These are phyloP conservation scores for Eumerus sabulonum DNA, from an alignment of 2,888 invertebrate species.

Conservation along the genomic window DNA sequence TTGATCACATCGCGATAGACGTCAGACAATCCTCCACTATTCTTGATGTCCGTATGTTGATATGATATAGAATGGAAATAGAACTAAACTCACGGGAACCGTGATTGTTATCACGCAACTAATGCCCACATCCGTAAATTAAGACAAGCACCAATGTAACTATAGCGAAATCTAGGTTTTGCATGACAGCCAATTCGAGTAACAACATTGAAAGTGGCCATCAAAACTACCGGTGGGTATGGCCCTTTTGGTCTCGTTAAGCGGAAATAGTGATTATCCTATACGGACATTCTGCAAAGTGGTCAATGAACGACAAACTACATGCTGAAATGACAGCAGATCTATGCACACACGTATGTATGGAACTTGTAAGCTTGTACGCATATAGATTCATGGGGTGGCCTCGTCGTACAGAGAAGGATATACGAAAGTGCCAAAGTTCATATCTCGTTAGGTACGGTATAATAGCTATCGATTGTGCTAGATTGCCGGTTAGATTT, in stretches of 20 bases:
- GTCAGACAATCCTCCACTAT: too few species aligned
- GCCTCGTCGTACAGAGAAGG: too few species aligned
- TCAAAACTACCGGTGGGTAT: too few species aligned
- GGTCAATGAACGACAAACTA: conserved; percentile 26
- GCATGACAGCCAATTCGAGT: conserved; percentile 20
- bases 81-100: conserved; percentile 4
- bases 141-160: neutral
- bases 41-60: too few species aligned
- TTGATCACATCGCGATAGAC: too few species aligned
- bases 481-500: neutral
- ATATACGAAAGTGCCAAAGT: too few species aligned
- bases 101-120: conserved; percentile 16
- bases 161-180: conserved; percentile 17
- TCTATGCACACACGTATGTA: neutral
- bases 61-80: too few species aligned
- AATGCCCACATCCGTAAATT: conserved; percentile 5
- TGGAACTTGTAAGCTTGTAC: too few species aligned
- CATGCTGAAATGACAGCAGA: neutral
- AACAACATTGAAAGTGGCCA: neutral
- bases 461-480: neutral
- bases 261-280: conserved; percentile 37
- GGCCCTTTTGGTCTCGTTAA: conserved; percentile 10
- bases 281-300: conserved; percentile 20
- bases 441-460: neutral
- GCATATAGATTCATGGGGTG: too few species aligned